Conservation (phyloP, 2,888 invertebrate genomes). For the Pristionchus exspectatus region DNA sequence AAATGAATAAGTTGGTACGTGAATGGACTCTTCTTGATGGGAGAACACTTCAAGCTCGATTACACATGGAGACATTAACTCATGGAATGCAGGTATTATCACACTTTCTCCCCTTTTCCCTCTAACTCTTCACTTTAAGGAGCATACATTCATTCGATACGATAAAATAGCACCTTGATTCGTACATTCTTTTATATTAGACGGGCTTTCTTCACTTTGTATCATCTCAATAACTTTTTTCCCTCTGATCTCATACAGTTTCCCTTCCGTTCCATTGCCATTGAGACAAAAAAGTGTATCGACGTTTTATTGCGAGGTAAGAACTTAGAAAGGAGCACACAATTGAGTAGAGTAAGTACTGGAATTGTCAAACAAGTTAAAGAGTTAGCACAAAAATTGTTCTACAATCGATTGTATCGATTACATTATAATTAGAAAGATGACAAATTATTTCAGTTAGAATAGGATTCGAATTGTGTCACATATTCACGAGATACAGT, state of each 20-base stretch:
- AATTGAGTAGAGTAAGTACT: not conserved
- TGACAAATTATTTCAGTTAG: not conserved
- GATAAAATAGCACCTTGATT: slow-evolving; percentile 55
- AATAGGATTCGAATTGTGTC: slow-evolving; percentile 31
- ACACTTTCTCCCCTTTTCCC: not conserved
- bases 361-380: not conserved
- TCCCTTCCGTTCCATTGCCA: slow-evolving; percentile 15
- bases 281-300: not conserved
- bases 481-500: slow-evolving; percentile 47
- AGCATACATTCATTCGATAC: slow-evolving; percentile 71
- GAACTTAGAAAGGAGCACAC: slow-evolving; percentile 9
- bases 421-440: not conserved
- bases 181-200: not conserved
- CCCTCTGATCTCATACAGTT: slow-evolving; percentile 27
- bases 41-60: slow-evolving; percentile 72
- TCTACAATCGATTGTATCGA: slow-evolving; percentile 20
- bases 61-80: slow-evolving; percentile 78
- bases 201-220: not conserved
- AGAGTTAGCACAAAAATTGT: not conserved
- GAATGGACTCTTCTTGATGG: slow-evolving; percentile 77
- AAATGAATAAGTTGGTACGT: slow-evolving; percentile 69
- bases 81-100: slow-evolving; percentile 75
- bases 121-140: slow-evolving; percentile 51
- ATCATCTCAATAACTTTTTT: slow-evolving; percentile 16
- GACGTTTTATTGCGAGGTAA: slow-evolving; percentile 14